phyloP scores from a whole-genome alignment of 1,140 invertebrate genomes.

The Sarcophaga peregrina region DNA sequence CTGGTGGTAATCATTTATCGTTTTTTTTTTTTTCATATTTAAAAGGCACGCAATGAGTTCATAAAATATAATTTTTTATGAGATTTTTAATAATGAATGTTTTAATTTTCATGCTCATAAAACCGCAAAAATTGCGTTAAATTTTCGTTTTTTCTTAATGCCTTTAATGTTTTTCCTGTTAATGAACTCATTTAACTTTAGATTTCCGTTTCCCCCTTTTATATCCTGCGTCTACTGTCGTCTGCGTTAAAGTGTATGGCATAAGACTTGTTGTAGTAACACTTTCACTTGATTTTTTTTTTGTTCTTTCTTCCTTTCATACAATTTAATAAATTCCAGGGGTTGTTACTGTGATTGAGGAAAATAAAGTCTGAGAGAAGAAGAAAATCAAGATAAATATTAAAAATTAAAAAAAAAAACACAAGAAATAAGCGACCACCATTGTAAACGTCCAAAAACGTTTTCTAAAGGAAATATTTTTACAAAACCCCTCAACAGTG shows the following conservation, averaged over 20 bases:
- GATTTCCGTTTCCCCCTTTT: constrained; percentile 3
- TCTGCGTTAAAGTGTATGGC: neutral
- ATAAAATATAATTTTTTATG: too few relatives aligned
- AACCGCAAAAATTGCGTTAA: constrained; percentile 7
- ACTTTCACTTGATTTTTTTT: constrained; percentile 12
- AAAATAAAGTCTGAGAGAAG: neutral
- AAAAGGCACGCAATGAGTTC: too few relatives aligned
- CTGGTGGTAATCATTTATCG: too few relatives aligned
- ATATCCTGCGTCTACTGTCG: neutral
- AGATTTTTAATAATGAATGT: neutral
- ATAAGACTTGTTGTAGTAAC: neutral
- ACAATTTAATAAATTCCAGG: neutral
- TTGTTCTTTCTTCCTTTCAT: too few relatives aligned
- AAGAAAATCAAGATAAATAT: too few relatives aligned
- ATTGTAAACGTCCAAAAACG: neutral
- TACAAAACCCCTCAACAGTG: neutral
- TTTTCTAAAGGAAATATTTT: neutral
- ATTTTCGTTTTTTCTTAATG: neutral
- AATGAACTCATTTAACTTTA: constrained; percentile 25
- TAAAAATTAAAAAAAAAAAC: too few relatives aligned
- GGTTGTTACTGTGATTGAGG: neutral
- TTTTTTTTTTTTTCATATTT: too few relatives aligned
- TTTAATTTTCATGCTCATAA: neutral
- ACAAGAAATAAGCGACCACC: neutral
- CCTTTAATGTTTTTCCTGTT: neutral